These are phyloP conservation scores for Litocranius walleri DNA, from an alignment of 2,113 vertebrate genomes.

Conservation along the genomic window DNA sequence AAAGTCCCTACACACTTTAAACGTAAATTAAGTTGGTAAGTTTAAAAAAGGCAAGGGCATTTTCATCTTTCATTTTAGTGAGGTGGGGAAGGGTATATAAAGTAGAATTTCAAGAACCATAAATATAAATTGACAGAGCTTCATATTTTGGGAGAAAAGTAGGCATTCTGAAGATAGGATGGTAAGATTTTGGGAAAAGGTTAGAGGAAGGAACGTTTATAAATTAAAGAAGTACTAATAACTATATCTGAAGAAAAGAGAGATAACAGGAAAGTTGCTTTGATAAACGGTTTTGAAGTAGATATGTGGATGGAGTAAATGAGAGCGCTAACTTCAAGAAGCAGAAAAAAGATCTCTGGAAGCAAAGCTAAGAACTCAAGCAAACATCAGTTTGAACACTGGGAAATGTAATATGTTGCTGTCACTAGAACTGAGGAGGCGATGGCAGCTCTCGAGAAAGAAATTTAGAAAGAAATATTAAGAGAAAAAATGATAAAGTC, in stretches of 20 bases:
- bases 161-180: background rate
- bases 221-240: background rate
- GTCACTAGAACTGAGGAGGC: background rate
- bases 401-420: background rate
- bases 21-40: background rate
- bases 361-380: background rate
- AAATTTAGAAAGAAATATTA: background rate
- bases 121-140: background rate
- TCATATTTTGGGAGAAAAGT: background rate
- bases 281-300: background rate
- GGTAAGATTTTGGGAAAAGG: background rate
- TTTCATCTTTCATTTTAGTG: conserved; percentile 16
- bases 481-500: background rate
- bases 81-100: background rate
- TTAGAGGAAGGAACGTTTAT: background rate
- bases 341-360: background rate
- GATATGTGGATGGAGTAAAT: background rate
- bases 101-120: background rate
- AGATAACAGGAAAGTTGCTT: background rate
- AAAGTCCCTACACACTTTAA: background rate
- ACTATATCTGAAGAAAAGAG: background rate
- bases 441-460: background rate
- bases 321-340: background rate
- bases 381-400: background rate
- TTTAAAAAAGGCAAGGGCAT: conserved; percentile 1